phyloP scores from a whole-genome alignment of 2,797 vertebrate genomes.

The Gymnoscopelus braueri region DNA sequence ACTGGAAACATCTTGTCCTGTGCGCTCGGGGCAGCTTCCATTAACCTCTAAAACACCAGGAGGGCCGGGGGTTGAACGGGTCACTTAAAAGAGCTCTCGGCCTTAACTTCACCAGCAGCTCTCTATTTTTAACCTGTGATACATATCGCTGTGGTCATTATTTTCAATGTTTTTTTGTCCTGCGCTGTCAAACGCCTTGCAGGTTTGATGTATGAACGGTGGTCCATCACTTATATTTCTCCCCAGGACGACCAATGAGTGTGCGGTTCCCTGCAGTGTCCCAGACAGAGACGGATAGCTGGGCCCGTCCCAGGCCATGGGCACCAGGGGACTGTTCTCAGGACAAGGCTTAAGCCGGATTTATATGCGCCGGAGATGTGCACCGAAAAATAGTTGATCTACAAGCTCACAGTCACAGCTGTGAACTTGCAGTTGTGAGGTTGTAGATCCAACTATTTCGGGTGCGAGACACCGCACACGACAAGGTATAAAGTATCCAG shows the following conservation, averaged over 20 bases:
- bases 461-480: too few relatives aligned
- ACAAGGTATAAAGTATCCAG: too few relatives aligned
- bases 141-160: constrained; percentile 83
- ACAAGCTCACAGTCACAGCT: too few relatives aligned
- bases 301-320: constrained; percentile 71
- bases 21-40: constrained; percentile 69
- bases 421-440: too few relatives aligned
- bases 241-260: constrained; percentile 77
- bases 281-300: constrained; percentile 83
- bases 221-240: constrained; percentile 83
- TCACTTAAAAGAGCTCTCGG: constrained; percentile 55
- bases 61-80: constrained; percentile 54
- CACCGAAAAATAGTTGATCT: too few relatives aligned
- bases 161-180: constrained; percentile 79
- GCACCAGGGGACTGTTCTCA: constrained; percentile 77
- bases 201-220: constrained; percentile 83
- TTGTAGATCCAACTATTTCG: too few relatives aligned
- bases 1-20: constrained; percentile 78
- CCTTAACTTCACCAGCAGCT: constrained; percentile 63
- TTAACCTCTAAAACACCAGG: constrained; percentile 74
- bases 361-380: too few relatives aligned
- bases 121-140: constrained; percentile 81
- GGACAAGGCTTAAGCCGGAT: constrained; percentile 62
- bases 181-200: constrained; percentile 77
- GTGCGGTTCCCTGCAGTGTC: constrained; percentile 75